Conservation (phyloP, 2,797 vertebrate genomes). For the Leptodactylus fallax region DNA sequence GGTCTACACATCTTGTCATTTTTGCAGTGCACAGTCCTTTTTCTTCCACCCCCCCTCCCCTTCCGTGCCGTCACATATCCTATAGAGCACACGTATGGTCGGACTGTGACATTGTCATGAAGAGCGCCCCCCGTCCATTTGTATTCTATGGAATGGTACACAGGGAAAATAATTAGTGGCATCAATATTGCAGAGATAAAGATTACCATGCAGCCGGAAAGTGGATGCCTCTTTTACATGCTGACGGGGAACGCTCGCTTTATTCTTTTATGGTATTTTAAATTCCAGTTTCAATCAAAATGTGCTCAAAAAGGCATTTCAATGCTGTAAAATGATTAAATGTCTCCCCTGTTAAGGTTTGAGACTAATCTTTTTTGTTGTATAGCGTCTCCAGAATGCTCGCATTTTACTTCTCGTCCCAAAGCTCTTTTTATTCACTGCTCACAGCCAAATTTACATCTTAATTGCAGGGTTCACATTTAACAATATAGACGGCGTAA, state of each 20-base stretch:
- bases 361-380: conserved; percentile 58
- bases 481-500: conserved; percentile 80
- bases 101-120: background rate
- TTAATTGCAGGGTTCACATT: conserved; percentile 81
- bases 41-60: background rate
- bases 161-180: conserved; percentile 54
- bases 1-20: conserved; percentile 21
- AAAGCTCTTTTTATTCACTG: conserved; percentile 76
- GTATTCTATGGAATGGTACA: conserved; percentile 29
- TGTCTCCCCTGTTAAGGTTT: conserved; percentile 67
- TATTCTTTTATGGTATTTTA: conserved; percentile 63
- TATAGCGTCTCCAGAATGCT: conserved; percentile 66
- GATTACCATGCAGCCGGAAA: conserved; percentile 44
- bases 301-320: conserved; percentile 64
- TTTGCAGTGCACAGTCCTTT: background rate
- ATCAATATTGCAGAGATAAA: conserved; percentile 63
- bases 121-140: conserved; percentile 12
- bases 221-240: conserved; percentile 59
- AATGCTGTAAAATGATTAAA: conserved; percentile 69
- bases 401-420: conserved; percentile 72
- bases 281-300: conserved; percentile 67
- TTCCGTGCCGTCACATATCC: background rate
- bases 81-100: conserved; percentile 1
- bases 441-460: conserved; percentile 80
- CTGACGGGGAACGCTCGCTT: conserved; percentile 50